Evolutionary conservation across 2,888 invertebrate species (phyloP).

Genomic region (Spilosoma lubricipeda): DNA sequence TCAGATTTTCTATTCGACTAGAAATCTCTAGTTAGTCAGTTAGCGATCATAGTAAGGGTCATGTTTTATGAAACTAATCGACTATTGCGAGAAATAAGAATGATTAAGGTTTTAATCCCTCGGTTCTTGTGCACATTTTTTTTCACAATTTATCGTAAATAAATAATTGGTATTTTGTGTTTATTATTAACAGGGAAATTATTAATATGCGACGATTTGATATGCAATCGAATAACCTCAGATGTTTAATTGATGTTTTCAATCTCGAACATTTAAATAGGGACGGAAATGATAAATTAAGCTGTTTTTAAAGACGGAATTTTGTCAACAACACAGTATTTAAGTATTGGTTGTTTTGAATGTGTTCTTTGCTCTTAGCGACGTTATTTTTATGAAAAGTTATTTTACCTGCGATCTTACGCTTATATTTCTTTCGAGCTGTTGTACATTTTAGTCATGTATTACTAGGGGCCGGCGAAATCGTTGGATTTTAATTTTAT

Average conservation of each 20-base stretch:
- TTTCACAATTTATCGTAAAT: slow-evolving; percentile 46
- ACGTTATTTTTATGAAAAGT: neutral
- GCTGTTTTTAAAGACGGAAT: neutral
- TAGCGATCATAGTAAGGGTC: slow-evolving; percentile 40
- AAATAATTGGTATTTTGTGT: slow-evolving; percentile 52
- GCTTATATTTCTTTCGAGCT: neutral
- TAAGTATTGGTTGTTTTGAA: neutral
- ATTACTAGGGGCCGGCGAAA: neutral
- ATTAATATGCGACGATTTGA: slow-evolving; percentile 39
- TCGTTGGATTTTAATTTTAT: neutral
- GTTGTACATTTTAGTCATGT: neutral
- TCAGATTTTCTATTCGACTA: neutral
- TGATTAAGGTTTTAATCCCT: slow-evolving; percentile 70
- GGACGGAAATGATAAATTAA: slow-evolving; percentile 2
- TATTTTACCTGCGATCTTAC: neutral
- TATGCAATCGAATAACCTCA: slow-evolving; percentile 12
- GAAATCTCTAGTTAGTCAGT: neutral
- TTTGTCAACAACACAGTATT: neutral
- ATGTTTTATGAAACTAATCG: slow-evolving; percentile 58
- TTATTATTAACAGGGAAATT: slow-evolving; percentile 44
- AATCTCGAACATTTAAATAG: slow-evolving; percentile 3
- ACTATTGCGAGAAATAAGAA: slow-evolving; percentile 46
- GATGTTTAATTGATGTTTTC: slow-evolving; percentile 17
- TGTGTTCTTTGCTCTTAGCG: neutral
- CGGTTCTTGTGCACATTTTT: slow-evolving; percentile 41